Conservation (phyloP, 2,797 vertebrate species). For the Hybognathus amarus region DNA sequence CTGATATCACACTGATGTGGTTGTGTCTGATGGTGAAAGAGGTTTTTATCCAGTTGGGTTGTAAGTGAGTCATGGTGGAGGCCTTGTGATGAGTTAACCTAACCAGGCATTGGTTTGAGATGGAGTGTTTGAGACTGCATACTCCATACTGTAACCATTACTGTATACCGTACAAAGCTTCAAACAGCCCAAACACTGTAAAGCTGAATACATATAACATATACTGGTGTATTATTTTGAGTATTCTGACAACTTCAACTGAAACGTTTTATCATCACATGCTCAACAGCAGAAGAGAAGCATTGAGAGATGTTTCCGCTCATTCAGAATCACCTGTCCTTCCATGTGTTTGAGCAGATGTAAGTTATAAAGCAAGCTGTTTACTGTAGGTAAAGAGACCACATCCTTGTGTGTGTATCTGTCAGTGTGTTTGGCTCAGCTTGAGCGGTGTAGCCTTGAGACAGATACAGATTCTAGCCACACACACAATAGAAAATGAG, state of each 20-base stretch:
- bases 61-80: conserved; percentile 20
- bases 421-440: conserved; percentile 23
- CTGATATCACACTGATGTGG: conserved; percentile 2
- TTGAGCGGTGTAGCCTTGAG: conserved; percentile 57
- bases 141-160: conserved; percentile 1
- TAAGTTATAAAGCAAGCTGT: conserved; percentile 42
- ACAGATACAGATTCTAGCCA: conserved; percentile 14
- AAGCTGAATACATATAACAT: too few relatives aligned
- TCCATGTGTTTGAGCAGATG: conserved; percentile 49
- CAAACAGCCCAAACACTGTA: not conserved
- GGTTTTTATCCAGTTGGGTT: not conserved
- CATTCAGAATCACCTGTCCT: conserved; percentile 25
- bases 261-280: conserved; percentile 30
- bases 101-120: not conserved
- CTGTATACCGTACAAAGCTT: not conserved
- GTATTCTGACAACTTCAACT: not conserved
- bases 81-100: not conserved
- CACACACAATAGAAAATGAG: conserved; percentile 20
- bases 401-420: conserved; percentile 39
- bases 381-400: conserved; percentile 46
- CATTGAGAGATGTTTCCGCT: conserved; percentile 54
- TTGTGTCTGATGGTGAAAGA: not conserved
- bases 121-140: not conserved
- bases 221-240: too few relatives aligned
- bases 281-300: conserved; percentile 7